Conservation (phyloP, 2,888 invertebrate genomes). For the Pasiphila rectangulata region DNA sequence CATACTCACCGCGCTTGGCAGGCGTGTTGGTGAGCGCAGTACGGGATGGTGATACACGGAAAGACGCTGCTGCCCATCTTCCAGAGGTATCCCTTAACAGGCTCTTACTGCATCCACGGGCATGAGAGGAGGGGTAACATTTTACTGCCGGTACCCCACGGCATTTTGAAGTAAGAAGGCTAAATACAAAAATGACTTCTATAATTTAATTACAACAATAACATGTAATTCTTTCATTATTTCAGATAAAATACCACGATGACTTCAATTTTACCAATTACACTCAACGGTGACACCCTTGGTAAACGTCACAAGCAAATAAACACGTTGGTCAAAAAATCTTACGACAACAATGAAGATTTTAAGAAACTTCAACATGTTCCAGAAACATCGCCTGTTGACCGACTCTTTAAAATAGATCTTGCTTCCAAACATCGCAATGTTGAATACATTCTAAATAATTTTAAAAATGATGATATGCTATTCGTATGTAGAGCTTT, state of each 20-base stretch:
- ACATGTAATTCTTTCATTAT: not conserved
- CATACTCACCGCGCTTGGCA: too few relatives aligned
- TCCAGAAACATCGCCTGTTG: constrained; percentile 26
- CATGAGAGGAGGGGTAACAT: not conserved
- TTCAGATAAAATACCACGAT: constrained; percentile 4
- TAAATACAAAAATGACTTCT: too few relatives aligned
- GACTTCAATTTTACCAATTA: constrained; percentile 15
- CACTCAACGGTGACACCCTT: constrained; percentile 14
- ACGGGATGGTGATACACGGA: too few relatives aligned
- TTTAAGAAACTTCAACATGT: constrained; percentile 14
- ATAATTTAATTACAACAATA: not conserved
- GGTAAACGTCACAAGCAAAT: constrained; percentile 26
- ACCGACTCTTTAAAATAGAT: constrained; percentile 36
- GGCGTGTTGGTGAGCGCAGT: too few relatives aligned
- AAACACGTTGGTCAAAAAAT: constrained; percentile 26
- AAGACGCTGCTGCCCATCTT: too few relatives aligned
- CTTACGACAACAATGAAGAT: constrained; percentile 4
- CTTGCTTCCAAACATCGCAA: constrained; percentile 50
- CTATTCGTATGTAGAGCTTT: constrained; percentile 59
- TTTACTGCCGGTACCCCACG: not conserved
- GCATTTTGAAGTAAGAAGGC: too few relatives aligned
- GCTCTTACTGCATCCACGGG: too few relatives aligned
- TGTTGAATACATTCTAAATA: constrained; percentile 50
- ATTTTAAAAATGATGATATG: constrained; percentile 57
- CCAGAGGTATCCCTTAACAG: too few relatives aligned